Percentiles rank a stretch among this genome's conserved stretches.
phyloP scores from a whole-genome alignment of 2,888 invertebrate species.

The Lithosia quadra region DNA sequence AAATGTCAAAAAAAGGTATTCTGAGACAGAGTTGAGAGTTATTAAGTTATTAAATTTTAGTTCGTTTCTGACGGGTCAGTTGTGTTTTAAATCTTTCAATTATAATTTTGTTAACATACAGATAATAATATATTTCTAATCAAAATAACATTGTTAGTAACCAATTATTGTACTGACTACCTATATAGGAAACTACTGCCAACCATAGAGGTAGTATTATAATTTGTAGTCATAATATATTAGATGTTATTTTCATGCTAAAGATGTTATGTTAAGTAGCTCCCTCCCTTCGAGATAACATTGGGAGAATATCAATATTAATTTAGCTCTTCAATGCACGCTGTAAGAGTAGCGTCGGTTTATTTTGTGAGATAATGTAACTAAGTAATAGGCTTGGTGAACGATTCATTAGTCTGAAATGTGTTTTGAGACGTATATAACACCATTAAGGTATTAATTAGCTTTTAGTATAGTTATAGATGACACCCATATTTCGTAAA shows the following conservation, averaged over 20 bases:
- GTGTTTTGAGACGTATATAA: constrained; percentile 10
- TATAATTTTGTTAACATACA: too few relatives aligned
- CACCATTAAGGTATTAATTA: background rate
- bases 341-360: constrained; percentile 39
- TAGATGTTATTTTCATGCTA: background rate
- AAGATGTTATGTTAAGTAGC: constrained; percentile 37
- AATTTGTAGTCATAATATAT: background rate
- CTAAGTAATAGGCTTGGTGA: constrained; percentile 60
- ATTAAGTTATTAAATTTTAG: too few relatives aligned
- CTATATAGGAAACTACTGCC: background rate
- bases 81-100: too few relatives aligned
- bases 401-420: constrained; percentile 11
- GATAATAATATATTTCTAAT: too few relatives aligned
- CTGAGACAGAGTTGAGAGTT: too few relatives aligned
- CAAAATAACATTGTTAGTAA: too few relatives aligned
- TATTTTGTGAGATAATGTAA: constrained; percentile 64
- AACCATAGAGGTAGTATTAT: too few relatives aligned
- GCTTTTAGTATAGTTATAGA: too few relatives aligned
- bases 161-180: background rate
- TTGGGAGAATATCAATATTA: constrained; percentile 67
- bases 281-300: constrained; percentile 56
- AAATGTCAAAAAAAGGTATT: too few relatives aligned
- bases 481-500: too few relatives aligned
- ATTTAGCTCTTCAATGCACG: constrained; percentile 62
- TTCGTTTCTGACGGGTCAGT: too few relatives aligned